Percentiles rank a stretch among this genome's conserved stretches.
Conservation (phyloP, 1,140 invertebrate species). For the Mya arenaria region DNA sequence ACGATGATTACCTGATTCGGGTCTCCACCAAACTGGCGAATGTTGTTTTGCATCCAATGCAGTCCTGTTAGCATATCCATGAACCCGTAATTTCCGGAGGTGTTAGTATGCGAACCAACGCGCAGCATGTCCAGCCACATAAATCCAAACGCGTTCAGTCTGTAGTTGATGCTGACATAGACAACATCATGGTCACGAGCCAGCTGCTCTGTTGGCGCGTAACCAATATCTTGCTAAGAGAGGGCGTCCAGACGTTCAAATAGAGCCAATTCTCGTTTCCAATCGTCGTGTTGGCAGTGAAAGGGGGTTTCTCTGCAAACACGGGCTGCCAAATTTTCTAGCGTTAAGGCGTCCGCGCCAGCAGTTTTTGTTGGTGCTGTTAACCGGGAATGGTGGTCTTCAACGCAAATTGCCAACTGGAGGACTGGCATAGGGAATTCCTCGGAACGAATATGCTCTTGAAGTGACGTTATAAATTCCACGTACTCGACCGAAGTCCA, state of each 20-base stretch:
- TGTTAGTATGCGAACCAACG: constrained; percentile 87
- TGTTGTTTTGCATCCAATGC: constrained; percentile 60
- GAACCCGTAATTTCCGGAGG: constrained; percentile 73
- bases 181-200: constrained; percentile 90
- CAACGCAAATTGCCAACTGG: constrained; percentile 28
- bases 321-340: constrained; percentile 13
- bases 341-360: constrained; percentile 26
- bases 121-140: constrained; percentile 83
- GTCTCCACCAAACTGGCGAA: constrained; percentile 60
- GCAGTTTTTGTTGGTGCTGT: neutral
- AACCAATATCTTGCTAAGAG: constrained; percentile 51
- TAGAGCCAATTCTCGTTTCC: constrained; percentile 76
- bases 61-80: constrained; percentile 57
- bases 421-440: constrained; percentile 36
- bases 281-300: neutral
- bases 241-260: constrained; percentile 73
- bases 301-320: constrained; percentile 25
- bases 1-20: constrained; percentile 48
- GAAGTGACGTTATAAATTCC: no score
- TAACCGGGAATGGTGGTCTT: constrained; percentile 18
- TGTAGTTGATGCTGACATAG: constrained; percentile 91
- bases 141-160: constrained; percentile 93
- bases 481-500: no score
- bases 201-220: constrained; percentile 50
- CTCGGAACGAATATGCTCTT: constrained; percentile 24